phyloP scores from a whole-genome alignment of 2,113 vertebrate species.

The Lanius ludovicianus region DNA sequence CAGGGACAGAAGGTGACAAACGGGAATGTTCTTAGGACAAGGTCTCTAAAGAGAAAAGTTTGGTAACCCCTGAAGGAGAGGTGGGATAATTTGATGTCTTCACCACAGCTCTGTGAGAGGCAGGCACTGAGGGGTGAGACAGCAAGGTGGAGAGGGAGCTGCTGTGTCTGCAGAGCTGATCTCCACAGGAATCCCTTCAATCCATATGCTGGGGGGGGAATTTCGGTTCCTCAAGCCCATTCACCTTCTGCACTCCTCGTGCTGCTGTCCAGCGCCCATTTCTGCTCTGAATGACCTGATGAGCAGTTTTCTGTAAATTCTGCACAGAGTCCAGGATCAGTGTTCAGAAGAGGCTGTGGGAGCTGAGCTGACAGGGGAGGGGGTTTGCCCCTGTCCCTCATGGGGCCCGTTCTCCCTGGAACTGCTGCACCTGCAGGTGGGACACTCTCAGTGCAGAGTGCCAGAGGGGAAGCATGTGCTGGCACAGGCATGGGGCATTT shows the following conservation, averaged over 20 bases:
- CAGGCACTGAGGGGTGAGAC: not conserved
- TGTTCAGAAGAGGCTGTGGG: not conserved
- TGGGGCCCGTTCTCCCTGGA: not conserved
- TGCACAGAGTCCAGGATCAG: not conserved
- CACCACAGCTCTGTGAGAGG: not conserved
- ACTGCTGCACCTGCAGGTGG: not conserved
- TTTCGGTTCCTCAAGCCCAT: not conserved
- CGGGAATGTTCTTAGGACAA: not conserved
- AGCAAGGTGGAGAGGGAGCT: not conserved
- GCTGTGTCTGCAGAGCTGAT: not conserved
- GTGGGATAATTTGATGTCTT: not conserved
- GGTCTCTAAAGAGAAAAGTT: not conserved
- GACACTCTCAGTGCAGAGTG: not conserved
- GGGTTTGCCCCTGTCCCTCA: not conserved
- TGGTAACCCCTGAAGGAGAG: not conserved
- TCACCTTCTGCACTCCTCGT: not conserved
- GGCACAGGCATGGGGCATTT: not conserved
- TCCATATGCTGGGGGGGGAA: accelerated
- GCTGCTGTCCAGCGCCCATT: not conserved
- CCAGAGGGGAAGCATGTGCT: not conserved
- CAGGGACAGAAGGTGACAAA: not conserved
- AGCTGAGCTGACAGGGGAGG: not conserved
- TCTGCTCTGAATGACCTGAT: not conserved
- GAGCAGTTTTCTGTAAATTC: not conserved
- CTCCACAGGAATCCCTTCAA: not conserved